Conservation (phyloP, 2,888 invertebrate species). For the Cheilosia impressa region DNA sequence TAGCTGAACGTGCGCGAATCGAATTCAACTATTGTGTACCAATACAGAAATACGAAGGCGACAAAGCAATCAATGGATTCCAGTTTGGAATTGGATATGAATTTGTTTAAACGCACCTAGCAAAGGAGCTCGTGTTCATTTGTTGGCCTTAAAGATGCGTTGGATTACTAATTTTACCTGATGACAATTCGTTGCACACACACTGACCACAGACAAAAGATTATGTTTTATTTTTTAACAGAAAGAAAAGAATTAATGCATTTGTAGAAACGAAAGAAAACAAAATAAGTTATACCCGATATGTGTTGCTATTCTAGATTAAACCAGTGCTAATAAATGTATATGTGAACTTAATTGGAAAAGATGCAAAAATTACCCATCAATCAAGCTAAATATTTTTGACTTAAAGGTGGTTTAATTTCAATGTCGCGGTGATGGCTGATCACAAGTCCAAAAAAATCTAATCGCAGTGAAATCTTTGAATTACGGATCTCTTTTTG, state of each 20-base stretch:
- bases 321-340: slow-evolving; percentile 41
- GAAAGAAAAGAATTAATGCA: slow-evolving; percentile 44
- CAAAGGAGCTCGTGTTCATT: not conserved
- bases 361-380: not conserved
- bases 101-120: slow-evolving; percentile 86
- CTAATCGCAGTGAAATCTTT: too few relatives aligned
- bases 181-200: slow-evolving; percentile 18
- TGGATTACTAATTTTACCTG: slow-evolving; percentile 48
- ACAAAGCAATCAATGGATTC: slow-evolving; percentile 88
- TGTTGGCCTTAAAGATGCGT: slow-evolving; percentile 41
- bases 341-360: not conserved
- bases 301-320: slow-evolving; percentile 30
- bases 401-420: too few relatives aligned
- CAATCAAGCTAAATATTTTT: too few relatives aligned
- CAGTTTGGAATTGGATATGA: slow-evolving; percentile 94
- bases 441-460: too few relatives aligned
- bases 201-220: slow-evolving; percentile 22
- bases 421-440: too few relatives aligned
- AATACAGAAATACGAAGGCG: slow-evolving; percentile 86
- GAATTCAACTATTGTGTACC: slow-evolving; percentile 98
- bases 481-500: too few relatives aligned
- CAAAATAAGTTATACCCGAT: slow-evolving; percentile 23
- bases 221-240: slow-evolving; percentile 48
- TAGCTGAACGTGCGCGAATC: slow-evolving; percentile 93
- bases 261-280: too few relatives aligned